Percentiles rank a stretch among this genome's conserved stretches.
phyloP scores from a whole-genome alignment of 2,888 invertebrate genomes.

The Agonopterix heracliana region DNA sequence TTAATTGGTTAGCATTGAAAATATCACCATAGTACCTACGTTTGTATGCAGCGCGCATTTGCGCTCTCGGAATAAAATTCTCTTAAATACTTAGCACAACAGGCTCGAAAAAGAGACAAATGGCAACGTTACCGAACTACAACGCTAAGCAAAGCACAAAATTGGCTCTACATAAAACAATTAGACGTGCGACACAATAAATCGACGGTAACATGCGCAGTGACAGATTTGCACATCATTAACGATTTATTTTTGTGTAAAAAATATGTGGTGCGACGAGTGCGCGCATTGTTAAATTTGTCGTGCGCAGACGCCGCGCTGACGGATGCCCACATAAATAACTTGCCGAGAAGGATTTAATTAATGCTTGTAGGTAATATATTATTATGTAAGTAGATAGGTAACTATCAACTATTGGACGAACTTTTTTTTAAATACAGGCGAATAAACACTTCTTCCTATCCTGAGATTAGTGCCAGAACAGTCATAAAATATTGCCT shows the following conservation, averaged over 20 bases:
- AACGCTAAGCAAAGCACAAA: slow-evolving; percentile 22
- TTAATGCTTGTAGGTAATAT: slow-evolving; percentile 18
- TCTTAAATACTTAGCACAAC: background rate
- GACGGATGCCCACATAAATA: slow-evolving; percentile 64
- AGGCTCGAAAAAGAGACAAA: background rate
- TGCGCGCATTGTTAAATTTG: slow-evolving; percentile 70
- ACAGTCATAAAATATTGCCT: too few species aligned
- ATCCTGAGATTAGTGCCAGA: too few species aligned
- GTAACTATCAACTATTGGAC: background rate
- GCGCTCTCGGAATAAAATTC: too few species aligned
- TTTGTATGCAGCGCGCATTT: too few species aligned
- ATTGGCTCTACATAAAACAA: slow-evolving; percentile 32
- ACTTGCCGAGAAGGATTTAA: slow-evolving; percentile 39
- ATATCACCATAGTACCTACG: too few species aligned
- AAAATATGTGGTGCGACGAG: slow-evolving; percentile 19
- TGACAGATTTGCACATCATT: slow-evolving; percentile 70
- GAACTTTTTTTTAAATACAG: too few species aligned
- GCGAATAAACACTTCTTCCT: too few species aligned
- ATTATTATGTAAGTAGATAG: background rate
- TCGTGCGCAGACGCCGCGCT: slow-evolving; percentile 45
- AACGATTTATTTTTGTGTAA: slow-evolving; percentile 36
- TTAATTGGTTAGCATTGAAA: too few species aligned
- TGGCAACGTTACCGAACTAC: background rate
- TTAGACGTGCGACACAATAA: slow-evolving; percentile 45
- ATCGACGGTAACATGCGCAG: slow-evolving; percentile 46